Evolutionary conservation across 1,140 invertebrate genomes (phyloP).

Genomic region (Marisa cornuarietis): DNA sequence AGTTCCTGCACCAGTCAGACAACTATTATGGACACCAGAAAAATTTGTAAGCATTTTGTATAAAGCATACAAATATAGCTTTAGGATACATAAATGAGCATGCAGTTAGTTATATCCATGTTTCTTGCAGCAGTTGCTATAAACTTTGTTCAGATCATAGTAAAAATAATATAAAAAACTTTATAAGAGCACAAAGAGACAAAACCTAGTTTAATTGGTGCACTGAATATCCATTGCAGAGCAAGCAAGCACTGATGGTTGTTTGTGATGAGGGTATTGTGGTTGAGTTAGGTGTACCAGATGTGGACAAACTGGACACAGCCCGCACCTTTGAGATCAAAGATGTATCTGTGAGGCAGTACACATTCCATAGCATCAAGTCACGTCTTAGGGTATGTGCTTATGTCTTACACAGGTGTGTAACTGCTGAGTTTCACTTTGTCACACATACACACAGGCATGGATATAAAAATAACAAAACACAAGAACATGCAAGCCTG

Average conservation of each 20-base stretch:
- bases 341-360: conserved; percentile 52
- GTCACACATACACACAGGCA: too few relatives aligned
- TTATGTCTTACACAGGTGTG: background rate
- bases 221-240: conserved; percentile 33
- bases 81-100: too few relatives aligned
- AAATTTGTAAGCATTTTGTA: conserved; percentile 56
- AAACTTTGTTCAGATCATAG: too few relatives aligned
- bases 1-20: conserved; percentile 54
- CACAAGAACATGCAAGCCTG: too few relatives aligned
- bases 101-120: too few relatives aligned
- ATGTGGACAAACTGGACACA: conserved; percentile 58
- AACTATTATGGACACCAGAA: conserved; percentile 63
- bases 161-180: too few relatives aligned
- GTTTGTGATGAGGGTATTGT: conserved; percentile 61
- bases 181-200: too few relatives aligned
- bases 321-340: conserved; percentile 60
- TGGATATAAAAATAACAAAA: too few relatives aligned
- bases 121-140: too few relatives aligned
- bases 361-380: conserved; percentile 63
- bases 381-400: conserved; percentile 59
- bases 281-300: conserved; percentile 59
- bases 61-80: too few relatives aligned
- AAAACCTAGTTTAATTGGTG: too few relatives aligned
- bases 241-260: conserved; percentile 55
- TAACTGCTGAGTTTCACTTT: too few relatives aligned